A percentile compares a stretch with the other conserved stretches of the same genome.
phyloP scores from a whole-genome alignment of 2,888 invertebrate genomes.

The Thalpophila matura region DNA sequence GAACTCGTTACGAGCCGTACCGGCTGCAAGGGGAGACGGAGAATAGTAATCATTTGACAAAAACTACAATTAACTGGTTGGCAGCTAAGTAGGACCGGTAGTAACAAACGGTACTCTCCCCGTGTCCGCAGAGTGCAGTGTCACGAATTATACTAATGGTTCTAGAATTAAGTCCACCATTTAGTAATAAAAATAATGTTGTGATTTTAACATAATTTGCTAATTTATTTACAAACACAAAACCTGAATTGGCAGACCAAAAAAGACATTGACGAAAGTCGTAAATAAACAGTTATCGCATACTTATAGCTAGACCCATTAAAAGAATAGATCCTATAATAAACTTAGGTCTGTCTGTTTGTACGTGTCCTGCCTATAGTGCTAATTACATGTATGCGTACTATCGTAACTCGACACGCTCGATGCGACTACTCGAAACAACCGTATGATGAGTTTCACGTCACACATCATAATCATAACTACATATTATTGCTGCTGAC shows the following conservation, averaged over 20 bases:
- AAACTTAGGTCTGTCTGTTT: not conserved
- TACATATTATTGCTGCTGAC: conserved; percentile 36
- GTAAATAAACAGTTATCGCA: not conserved
- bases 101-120: conserved; percentile 24
- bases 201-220: too few species aligned
- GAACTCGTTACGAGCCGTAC: conserved; percentile 61
- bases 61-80: conserved; percentile 65
- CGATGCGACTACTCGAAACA: conserved; percentile 27
- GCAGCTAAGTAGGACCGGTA: conserved; percentile 10
- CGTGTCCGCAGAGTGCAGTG: not conserved
- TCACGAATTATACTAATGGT: conserved; percentile 3
- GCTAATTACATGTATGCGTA: not conserved
- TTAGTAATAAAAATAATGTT: not conserved
- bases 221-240: conserved; percentile 1
- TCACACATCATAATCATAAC: conserved; percentile 44
- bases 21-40: conserved; percentile 59
- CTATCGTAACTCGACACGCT: conserved; percentile 27
- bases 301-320: not conserved
- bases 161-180: not conserved
- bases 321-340: conserved; percentile 3
- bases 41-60: conserved; percentile 68
- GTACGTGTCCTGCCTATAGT: conserved; percentile 1
- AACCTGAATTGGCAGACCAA: not conserved
- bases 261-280: not conserved
- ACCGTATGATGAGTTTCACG: conserved; percentile 35